These are phyloP conservation scores for Anthopleura xanthogrammica DNA, from an alignment of 92 coral and sea anemone genomes.

Conservation along the genomic window DNA sequence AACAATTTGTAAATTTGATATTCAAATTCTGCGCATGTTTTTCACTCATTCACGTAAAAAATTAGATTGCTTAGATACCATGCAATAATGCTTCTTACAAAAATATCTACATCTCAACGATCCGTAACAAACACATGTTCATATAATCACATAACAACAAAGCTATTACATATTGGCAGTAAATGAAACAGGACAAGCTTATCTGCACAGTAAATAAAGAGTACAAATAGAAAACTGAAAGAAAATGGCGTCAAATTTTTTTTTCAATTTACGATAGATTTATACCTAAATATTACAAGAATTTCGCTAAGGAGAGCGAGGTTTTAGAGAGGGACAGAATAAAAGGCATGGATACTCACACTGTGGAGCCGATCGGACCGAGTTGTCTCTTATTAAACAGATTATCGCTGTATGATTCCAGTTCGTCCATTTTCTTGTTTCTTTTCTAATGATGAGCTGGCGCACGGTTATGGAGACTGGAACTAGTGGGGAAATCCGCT, in stretches of 20 bases:
- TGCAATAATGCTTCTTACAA: not conserved
- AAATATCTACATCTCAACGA: not conserved
- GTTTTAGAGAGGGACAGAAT: not conserved
- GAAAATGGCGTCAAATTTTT: not conserved
- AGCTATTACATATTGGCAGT: not conserved
- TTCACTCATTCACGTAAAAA: too few species aligned
- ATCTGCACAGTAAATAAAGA: not conserved
- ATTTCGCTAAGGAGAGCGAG: not conserved
- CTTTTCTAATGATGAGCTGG: slow-evolving; percentile 65
- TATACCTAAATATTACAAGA: not conserved
- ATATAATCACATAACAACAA: not conserved
- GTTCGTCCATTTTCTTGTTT: slow-evolving; percentile 62
- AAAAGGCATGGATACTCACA: slow-evolving; percentile 43
- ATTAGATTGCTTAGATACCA: not conserved
- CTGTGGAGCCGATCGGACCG: slow-evolving; percentile 84
- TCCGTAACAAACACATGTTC: not conserved
- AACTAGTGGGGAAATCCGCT: slow-evolving; percentile 12
- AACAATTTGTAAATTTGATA: too few species aligned
- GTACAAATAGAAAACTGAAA: not conserved
- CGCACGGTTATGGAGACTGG: slow-evolving; percentile 46
- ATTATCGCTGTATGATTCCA: slow-evolving; percentile 75
- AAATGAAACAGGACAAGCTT: too few species aligned
- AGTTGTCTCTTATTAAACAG: slow-evolving; percentile 79
- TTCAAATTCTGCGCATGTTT: too few species aligned
- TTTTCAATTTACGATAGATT: not conserved